phyloP scores from a whole-genome alignment of 2,113 vertebrate genomes.

The Myrmecophaga tridactyla region DNA sequence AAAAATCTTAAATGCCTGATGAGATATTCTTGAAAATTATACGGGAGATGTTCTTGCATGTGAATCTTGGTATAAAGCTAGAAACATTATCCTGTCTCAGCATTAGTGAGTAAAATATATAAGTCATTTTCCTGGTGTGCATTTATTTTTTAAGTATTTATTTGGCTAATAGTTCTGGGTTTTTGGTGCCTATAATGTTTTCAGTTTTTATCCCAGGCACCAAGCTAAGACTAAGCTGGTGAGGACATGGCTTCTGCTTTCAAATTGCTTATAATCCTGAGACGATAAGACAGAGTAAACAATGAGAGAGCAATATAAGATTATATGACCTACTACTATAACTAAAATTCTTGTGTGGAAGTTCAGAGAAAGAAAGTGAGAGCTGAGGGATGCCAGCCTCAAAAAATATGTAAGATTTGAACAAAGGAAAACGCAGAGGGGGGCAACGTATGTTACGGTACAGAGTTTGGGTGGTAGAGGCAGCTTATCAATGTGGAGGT shows the following conservation, averaged over 20 bases:
- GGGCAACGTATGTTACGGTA: background rate
- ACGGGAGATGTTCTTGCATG: background rate
- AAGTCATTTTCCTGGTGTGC: background rate
- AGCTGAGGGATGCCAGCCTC: background rate
- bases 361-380: background rate
- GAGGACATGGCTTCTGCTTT: background rate
- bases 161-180: background rate
- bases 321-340: background rate
- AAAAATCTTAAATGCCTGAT: background rate
- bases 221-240: background rate
- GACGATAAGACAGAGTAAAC: background rate
- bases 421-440: background rate
- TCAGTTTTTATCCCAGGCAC: background rate
- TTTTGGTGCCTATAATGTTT: background rate
- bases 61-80: background rate
- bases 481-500: background rate
- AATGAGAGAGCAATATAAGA: background rate
- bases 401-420: background rate
- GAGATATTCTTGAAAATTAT: constrained; percentile 12
- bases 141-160: background rate
- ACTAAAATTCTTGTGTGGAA: background rate
- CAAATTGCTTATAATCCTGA: background rate
- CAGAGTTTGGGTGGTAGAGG: background rate
- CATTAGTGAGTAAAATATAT: background rate
- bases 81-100: background rate